Percentiles rank a stretch among this genome's conserved stretches.
Evolutionary conservation across 2,113 vertebrate species (phyloP).

Genomic region (Cathartes aura): DNA sequence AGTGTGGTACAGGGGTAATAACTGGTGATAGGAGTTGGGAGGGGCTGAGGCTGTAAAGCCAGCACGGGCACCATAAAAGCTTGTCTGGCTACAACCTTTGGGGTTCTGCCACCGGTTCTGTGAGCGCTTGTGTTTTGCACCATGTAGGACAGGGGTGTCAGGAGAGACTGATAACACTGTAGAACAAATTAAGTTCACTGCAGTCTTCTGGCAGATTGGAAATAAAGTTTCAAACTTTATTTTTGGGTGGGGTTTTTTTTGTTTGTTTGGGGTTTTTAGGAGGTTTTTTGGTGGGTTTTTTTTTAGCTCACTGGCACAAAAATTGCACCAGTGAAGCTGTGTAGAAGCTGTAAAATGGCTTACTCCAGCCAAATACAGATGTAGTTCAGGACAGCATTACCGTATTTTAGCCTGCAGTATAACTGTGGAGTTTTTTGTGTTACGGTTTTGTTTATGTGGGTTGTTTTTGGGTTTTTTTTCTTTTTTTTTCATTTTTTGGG

Average conservation of each 20-base stretch:
- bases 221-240: neutral
- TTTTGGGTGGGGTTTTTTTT: neutral
- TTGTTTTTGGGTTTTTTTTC: no score
- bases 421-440: neutral
- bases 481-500: no score
- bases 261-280: neutral
- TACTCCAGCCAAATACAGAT: neutral
- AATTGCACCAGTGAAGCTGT: neutral
- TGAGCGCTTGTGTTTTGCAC: fast-evolving
- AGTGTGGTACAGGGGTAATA: neutral
- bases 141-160: no score
- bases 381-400: neutral
- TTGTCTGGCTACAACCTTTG: neutral
- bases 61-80: neutral
- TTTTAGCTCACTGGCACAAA: neutral
- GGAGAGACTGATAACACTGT: neutral
- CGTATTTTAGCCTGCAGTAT: neutral
- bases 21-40: neutral
- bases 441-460: neutral
- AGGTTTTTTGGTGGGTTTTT: no score
- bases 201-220: neutral
- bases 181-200: neutral
- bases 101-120: neutral
- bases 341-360: neutral
- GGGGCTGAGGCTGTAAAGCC: fast-evolving